A percentile compares a stretch with the other conserved stretches of the same genome.
Conservation (phyloP, 2,113 vertebrate genomes). For the Petaurus breviceps region DNA sequence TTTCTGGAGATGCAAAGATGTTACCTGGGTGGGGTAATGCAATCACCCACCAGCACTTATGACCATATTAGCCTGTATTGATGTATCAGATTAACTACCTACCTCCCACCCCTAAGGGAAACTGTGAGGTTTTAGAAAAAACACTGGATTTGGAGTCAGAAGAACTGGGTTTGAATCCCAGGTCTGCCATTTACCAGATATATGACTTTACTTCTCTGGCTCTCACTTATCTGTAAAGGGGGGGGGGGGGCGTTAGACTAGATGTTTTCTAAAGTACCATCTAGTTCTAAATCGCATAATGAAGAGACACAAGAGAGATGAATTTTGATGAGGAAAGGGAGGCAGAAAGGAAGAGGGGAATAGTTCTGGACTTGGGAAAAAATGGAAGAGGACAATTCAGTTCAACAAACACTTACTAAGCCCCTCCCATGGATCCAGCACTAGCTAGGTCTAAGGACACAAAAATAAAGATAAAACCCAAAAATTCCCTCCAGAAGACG, state of each 20-base stretch:
- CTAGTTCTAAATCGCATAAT: background rate
- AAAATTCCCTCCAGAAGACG: background rate
- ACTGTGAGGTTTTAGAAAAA: background rate
- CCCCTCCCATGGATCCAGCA: background rate
- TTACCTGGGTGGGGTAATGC: background rate
- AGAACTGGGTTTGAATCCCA: background rate
- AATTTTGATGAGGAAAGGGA: background rate
- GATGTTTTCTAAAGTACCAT: background rate
- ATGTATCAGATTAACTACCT: background rate
- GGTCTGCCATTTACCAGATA: background rate
- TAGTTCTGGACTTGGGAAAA: background rate
- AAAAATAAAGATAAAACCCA: background rate
- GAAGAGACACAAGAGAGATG: background rate
- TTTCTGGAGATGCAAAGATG: background rate
- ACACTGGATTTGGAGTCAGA: background rate
- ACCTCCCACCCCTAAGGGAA: background rate
- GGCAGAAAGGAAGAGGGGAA: background rate
- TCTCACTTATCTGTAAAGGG: background rate
- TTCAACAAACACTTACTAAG: background rate
- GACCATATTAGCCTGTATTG: background rate
- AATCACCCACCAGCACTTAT: background rate
- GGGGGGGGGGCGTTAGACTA: background rate
- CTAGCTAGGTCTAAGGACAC: background rate
- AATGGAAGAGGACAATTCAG: background rate
- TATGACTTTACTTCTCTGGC: background rate